Evolutionary conservation across 2,888 invertebrate species (phyloP).

Genomic region (Pristionchus maxplancki): DNA sequence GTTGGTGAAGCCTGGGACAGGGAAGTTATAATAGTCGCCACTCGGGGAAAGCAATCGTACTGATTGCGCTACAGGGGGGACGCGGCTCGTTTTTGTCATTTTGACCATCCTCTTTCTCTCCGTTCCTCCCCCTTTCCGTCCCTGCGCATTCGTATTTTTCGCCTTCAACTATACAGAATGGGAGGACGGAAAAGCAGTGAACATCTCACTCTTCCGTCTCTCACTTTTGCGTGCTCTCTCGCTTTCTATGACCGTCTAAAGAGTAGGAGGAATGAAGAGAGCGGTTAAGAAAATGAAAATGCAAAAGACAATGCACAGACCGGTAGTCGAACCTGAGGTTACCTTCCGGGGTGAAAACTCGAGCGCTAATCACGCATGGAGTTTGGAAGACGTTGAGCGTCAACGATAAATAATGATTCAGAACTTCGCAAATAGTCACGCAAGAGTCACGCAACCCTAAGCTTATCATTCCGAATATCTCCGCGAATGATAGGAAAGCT

Average conservation of each 20-base stretch:
- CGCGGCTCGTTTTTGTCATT: neutral
- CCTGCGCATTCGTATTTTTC: neutral
- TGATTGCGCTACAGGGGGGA: neutral
- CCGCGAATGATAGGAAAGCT: too few relatives aligned
- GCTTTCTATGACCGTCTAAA: neutral
- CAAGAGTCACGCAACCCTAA: neutral
- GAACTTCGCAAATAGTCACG: neutral
- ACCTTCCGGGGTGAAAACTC: too few relatives aligned
- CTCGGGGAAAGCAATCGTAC: slow-evolving; percentile 1
- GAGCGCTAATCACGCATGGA: neutral
- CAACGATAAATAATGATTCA: neutral
- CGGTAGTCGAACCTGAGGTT: too few relatives aligned
- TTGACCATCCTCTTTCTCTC: neutral
- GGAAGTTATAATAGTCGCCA: too few relatives aligned
- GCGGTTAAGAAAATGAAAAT: neutral
- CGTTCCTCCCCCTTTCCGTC: neutral
- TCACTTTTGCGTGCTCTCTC: neutral
- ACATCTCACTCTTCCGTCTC: neutral
- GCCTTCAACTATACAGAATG: neutral
- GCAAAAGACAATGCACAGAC: too few relatives aligned
- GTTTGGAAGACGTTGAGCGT: neutral
- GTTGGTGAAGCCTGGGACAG: too few relatives aligned
- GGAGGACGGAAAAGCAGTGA: neutral
- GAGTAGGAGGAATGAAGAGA: neutral
- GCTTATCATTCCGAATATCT: too few relatives aligned